Evolutionary conservation across 2,888 invertebrate genomes (phyloP).

Genomic region (Alcis repandata): DNA sequence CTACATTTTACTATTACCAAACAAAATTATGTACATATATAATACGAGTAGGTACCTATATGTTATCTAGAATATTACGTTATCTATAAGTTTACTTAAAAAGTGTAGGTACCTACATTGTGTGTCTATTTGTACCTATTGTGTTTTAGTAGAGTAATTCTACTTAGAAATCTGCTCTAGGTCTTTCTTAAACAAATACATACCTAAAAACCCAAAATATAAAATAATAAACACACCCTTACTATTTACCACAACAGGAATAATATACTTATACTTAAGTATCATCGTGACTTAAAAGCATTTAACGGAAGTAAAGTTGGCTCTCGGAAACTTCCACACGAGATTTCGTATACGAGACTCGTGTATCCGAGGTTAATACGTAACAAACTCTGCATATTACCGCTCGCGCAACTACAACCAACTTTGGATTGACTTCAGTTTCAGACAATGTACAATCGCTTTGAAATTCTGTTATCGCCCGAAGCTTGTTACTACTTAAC

Average conservation of each 20-base stretch:
- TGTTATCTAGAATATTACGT: no score
- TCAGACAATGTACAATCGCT: conserved; percentile 45
- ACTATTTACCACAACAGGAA: no score
- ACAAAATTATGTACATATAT: conserved; percentile 9
- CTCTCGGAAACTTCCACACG: conserved; percentile 28
- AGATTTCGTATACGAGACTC: conserved; percentile 29
- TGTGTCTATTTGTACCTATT: no score
- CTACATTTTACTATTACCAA: conserved; percentile 12
- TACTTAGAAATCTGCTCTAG: no score
- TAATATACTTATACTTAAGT: not conserved
- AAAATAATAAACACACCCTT: no score
- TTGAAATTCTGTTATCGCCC: conserved; percentile 44
- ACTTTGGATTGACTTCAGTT: conserved; percentile 39
- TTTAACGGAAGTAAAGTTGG: conserved; percentile 32
- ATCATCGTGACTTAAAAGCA: conserved; percentile 26
- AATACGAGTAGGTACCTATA: no score
- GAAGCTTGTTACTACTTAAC: conserved; percentile 40
- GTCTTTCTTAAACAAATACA: no score
- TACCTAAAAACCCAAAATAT: no score
- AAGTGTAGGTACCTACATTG: no score
- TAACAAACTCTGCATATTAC: conserved; percentile 39
- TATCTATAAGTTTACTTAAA: no score
- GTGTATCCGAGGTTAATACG: conserved; percentile 35
- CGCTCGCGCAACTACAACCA: conserved; percentile 26
- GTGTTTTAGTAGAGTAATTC: no score